Base-by-base conservation (phyloP, 2,797 vertebrate genomes). In the Aulostomus chinensis region DNA sequence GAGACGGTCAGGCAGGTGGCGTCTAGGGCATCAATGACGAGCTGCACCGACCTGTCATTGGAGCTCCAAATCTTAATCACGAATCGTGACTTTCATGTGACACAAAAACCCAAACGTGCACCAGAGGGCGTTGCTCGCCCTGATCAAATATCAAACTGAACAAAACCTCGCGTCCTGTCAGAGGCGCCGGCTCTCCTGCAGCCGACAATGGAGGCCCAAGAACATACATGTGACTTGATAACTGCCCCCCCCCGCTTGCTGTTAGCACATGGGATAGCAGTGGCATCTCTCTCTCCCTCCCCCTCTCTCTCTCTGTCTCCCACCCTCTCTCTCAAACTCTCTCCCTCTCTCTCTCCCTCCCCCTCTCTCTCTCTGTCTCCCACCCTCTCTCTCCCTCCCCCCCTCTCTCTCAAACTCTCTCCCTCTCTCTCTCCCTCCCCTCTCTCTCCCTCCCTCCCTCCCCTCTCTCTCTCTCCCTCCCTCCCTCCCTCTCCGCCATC, bases 401-500 rank as follows among this genome's bases (percentile, higher is more conserved):
- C 16, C 3, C 17, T 48, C 57, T 21, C 43, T 46, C 48, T 67
- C 48, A n/a, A n/a, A n/a, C n/a, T n/a, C n/a, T n/a, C n/a, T n/a
- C n/a, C n/a, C 14, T 33, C 34, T 18, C 7, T 20, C 34, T 36
- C 16, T 2, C 20, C 42, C 40, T 12, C 26, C 21, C 37, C 35
- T 21, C 26, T 31, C n/a, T 28, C 28, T 29, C 28, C 4, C 21
- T 5, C 31, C 5, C 48, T 21, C 16, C 3, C 17, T 48, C 57
- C 37, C 45, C 24, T 2, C 10, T 28, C 35, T 21, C 26, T 31
- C n/a, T 28, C 28, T 29, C 28, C 4, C 21, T 5, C 31, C 5
- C 48, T 21, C 16, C 3, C 17, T 48, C 57, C 18, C 43, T 46
- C 48, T 67, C 48, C 30, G 39, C 46, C 48, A 29, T 54, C 78